Percentiles rank a stretch among this genome's conserved stretches.
Evolutionary conservation across 2,797 vertebrate genomes (phyloP).

Genomic region (Gastrophryne carolinensis): DNA sequence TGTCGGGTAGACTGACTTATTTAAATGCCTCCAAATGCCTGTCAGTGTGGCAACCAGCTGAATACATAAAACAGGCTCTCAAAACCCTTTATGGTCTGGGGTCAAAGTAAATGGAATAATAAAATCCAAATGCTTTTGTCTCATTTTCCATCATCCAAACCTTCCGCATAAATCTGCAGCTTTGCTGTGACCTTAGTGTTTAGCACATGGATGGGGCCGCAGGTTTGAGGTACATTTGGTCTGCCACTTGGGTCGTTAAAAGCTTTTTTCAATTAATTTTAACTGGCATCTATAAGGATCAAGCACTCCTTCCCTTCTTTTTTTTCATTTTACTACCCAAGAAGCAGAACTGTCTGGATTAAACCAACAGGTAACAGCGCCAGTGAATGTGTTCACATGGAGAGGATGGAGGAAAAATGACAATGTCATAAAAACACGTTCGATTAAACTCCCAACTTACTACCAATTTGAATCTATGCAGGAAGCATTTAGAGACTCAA

Average conservation of each 20-base stretch:
- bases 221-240: conserved; percentile 74
- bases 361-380: conserved; percentile 55
- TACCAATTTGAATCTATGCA: background rate
- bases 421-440: background rate
- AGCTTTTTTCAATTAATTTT: conserved; percentile 83
- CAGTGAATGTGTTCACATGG: conserved; percentile 3
- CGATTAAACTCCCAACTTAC: conserved; percentile 6
- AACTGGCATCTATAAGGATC: conserved; percentile 80
- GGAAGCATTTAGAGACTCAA: background rate
- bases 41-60: conserved; percentile 98
- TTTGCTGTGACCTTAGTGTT: conserved; percentile 86
- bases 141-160: conserved; percentile 86
- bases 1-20: conserved; percentile 94
- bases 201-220: conserved; percentile 72
- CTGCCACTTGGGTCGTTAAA: conserved; percentile 77
- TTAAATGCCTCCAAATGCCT: conserved; percentile 99
- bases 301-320: conserved; percentile 64
- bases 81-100: conserved; percentile 95
- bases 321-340: conserved; percentile 64
- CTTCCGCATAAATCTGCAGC: conserved; percentile 90
- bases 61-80: conserved; percentile 99
- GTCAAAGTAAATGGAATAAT: conserved; percentile 99
- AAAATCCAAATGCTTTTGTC: conserved; percentile 99
- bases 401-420: background rate
- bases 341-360: conserved; percentile 59